Evolutionary conservation across 2,797 vertebrate species (phyloP).

Genomic region (Gymnodraco acuticeps): DNA sequence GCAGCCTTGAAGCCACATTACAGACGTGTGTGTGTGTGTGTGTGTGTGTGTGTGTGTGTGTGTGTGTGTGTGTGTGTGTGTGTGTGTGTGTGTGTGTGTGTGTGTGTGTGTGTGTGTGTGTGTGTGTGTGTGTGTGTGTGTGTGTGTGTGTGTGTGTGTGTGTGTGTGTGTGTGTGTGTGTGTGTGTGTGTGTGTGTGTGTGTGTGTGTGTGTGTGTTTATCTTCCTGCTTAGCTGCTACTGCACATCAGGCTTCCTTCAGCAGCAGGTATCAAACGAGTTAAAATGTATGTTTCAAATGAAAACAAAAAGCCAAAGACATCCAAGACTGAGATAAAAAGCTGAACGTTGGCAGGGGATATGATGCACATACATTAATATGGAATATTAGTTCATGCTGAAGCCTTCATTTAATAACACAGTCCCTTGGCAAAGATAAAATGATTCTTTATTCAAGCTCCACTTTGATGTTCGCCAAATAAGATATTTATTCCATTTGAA

Average conservation of each 20-base stretch:
- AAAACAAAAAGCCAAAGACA: constrained; percentile 11
- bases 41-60: no score
- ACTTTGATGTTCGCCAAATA: constrained; percentile 37
- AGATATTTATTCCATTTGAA: constrained; percentile 52
- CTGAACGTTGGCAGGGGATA: constrained; percentile 46
- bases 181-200: not conserved
- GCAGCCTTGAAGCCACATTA: constrained; percentile 51
- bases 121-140: not conserved
- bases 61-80: no score
- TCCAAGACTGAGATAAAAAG: constrained; percentile 37
- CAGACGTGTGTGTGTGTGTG: constrained; percentile 8
- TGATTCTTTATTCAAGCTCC: constrained; percentile 42
- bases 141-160: not conserved
- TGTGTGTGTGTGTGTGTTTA: constrained; percentile 3
- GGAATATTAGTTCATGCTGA: constrained; percentile 23
- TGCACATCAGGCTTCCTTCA: constrained; percentile 38
- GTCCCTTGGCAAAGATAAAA: constrained; percentile 43
- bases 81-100: not conserved
- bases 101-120: not conserved
- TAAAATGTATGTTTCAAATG: constrained; percentile 12
- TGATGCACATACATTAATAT: constrained; percentile 36
- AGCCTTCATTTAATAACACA: constrained; percentile 46
- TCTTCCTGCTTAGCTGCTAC: constrained; percentile 36
- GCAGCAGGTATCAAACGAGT: constrained; percentile 7
- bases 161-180: no score